Percentiles rank a stretch among this genome's conserved stretches.
Evolutionary conservation across 2,888 invertebrate species (phyloP).

Genomic region (Nebria salina): DNA sequence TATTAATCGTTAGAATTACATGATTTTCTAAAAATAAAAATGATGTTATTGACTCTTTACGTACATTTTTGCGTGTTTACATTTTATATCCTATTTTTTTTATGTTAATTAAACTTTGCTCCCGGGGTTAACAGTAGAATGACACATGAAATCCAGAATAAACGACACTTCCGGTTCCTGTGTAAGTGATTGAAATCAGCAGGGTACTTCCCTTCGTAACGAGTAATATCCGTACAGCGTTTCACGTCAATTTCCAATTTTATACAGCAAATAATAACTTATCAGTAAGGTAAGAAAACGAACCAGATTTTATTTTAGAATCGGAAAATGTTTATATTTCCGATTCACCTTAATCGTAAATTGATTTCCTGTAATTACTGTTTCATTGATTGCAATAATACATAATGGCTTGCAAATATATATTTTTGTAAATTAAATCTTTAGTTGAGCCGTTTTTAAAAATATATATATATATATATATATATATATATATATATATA

Average conservation of each 20-base stretch:
- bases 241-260: conserved; percentile 43
- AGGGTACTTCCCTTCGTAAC: conserved; percentile 36
- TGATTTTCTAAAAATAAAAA: not conserved
- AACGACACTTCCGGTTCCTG: conserved; percentile 12
- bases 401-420: too few relatives aligned
- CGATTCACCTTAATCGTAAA: not conserved
- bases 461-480: too few relatives aligned
- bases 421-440: too few relatives aligned
- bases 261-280: conserved; percentile 35
- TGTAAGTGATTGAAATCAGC: conserved; percentile 10
- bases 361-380: too few relatives aligned
- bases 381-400: too few relatives aligned
- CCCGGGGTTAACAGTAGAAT: not conserved
- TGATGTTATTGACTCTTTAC: not conserved
- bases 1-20: not conserved
- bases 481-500: too few relatives aligned
- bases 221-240: conserved; percentile 41
- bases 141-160: conserved; percentile 4
- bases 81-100: not conserved
- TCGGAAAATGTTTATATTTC: conserved; percentile 10
- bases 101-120: not conserved
- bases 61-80: not conserved
- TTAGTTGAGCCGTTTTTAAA: too few relatives aligned
- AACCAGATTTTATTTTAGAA: conserved; percentile 2
- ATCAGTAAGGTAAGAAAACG: conserved; percentile 24